Evolutionary conservation across 2,113 vertebrate genomes (phyloP), one percentile per base, ranked within the genome.

Genomic region (Labrus mixtus): DNA sequence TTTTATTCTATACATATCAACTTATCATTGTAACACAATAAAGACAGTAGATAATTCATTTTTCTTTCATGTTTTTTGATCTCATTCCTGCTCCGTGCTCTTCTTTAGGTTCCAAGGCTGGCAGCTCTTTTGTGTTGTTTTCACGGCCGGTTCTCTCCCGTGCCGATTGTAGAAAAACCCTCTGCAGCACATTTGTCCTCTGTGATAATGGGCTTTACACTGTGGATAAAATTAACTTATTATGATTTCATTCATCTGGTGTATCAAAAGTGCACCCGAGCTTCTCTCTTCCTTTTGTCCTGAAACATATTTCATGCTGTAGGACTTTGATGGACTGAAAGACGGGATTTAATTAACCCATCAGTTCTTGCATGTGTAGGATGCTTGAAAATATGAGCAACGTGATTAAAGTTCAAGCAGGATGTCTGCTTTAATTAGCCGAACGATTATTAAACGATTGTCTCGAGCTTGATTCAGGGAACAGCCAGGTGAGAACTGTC

Each of bases 391-490:
- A 70, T 67, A 25, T 70, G 68, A 88, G 80, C 78, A 51, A 56
- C 70, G 45, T 69, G 55, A 84, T 87, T 78, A 78, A 75, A 80
- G 54, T 63, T 70, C 16, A 20, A 70, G 55, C 23, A 25, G 41
- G 22, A 68, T 20, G 68, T 86, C 73, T 22, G 50, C 85, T 78
- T 63, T 78, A 54, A 78, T 90, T 82, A 86, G 58, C 41, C 65
- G 65, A 67, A 46, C 15, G 50, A 81, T 87, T 73, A 76, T 56
- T 83, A 59, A 57, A 70, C 73, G 4, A n/a, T n/a, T 65, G 78
- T 76, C 61, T 33, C 1, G 25, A 19, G 39, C 6, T 1, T 17
- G 46, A n/a, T 67, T 63, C n/a, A 9, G 61, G 13, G 25, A 15
- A 67, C 48, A 39, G 19, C 15, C 37, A 57, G 22, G 20, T 39